These are phyloP conservation scores for Orestias chungarensis DNA, from an alignment of 2,797 vertebrate species.

Conservation along the genomic window DNA sequence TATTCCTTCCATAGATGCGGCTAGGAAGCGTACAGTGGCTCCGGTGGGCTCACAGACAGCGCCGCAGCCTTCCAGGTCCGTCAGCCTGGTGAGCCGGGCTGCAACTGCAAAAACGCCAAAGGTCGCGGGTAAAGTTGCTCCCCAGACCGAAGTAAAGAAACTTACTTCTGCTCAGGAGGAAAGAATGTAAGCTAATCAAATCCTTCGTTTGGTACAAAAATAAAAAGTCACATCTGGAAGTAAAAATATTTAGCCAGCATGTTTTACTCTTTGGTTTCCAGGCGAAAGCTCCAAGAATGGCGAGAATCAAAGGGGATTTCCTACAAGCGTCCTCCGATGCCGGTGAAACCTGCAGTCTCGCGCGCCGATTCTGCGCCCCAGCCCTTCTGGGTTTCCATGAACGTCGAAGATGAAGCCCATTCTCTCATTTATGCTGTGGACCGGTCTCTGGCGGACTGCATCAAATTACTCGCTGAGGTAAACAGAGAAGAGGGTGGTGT, in stretches of 20 bases:
- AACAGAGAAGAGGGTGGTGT: not conserved
- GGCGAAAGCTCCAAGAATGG: constrained; percentile 90
- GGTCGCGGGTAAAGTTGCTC: constrained; percentile 15
- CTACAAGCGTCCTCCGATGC: constrained; percentile 93
- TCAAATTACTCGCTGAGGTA: constrained; percentile 84
- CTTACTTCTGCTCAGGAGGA: constrained; percentile 74
- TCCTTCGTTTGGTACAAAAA: no score
- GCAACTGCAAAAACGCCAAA: constrained; percentile 44
- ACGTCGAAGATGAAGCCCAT: constrained; percentile 78
- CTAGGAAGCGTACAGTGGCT: not conserved
- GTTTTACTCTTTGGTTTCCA: constrained; percentile 48
- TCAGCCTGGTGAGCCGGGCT: constrained; percentile 16
- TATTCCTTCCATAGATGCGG: not conserved
- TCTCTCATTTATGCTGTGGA: constrained; percentile 77
- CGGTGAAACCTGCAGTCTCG: constrained; percentile 58
- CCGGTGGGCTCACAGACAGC: constrained; percentile 33
- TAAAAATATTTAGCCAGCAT: not conserved
- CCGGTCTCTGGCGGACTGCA: constrained; percentile 81
- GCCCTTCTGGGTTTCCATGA: constrained; percentile 76
- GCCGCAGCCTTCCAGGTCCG: constrained; percentile 34
- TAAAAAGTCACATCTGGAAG: not conserved
- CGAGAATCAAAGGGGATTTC: constrained; percentile 84
- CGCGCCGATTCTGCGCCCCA: constrained; percentile 43
- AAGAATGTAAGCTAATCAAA: constrained; percentile 72
- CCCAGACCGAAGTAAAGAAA: constrained; percentile 59